phyloP scores from a whole-genome alignment of 2,797 vertebrate species.

The Acanthopagrus latus region DNA sequence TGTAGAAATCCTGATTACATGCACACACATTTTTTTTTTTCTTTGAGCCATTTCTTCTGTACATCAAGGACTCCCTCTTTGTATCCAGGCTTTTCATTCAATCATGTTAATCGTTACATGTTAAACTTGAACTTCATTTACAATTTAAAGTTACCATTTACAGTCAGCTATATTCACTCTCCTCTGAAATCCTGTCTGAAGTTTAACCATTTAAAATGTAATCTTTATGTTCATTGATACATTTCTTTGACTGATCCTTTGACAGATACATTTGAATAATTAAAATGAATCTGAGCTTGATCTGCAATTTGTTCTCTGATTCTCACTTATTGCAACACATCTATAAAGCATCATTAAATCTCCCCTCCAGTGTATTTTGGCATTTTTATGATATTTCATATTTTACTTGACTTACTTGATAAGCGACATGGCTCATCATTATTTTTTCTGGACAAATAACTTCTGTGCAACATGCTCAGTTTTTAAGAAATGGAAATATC shows the following conservation, averaged over 20 bases:
- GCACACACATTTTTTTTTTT: not conserved
- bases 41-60: not conserved
- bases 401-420: too few relatives aligned
- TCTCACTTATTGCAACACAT: slow-evolving; percentile 3
- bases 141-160: not conserved
- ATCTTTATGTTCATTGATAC: not conserved
- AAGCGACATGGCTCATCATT: too few relatives aligned
- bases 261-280: not conserved
- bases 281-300: slow-evolving; percentile 1
- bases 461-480: too few relatives aligned
- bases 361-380: too few relatives aligned
- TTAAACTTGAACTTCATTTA: not conserved
- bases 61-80: not conserved
- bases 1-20: not conserved
- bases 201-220: not conserved
- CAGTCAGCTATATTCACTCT: not conserved
- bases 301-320: not conserved
- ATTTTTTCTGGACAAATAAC: too few relatives aligned
- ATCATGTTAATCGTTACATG: not conserved
- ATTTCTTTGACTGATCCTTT: not conserved
- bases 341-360: not conserved
- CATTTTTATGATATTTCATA: too few relatives aligned
- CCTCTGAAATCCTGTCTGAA: not conserved
- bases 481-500: too few relatives aligned
- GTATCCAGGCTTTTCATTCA: slow-evolving; percentile 10